phyloP scores from a whole-genome alignment of 1,140 invertebrate genomes.

The Monomorium pharaonis region DNA sequence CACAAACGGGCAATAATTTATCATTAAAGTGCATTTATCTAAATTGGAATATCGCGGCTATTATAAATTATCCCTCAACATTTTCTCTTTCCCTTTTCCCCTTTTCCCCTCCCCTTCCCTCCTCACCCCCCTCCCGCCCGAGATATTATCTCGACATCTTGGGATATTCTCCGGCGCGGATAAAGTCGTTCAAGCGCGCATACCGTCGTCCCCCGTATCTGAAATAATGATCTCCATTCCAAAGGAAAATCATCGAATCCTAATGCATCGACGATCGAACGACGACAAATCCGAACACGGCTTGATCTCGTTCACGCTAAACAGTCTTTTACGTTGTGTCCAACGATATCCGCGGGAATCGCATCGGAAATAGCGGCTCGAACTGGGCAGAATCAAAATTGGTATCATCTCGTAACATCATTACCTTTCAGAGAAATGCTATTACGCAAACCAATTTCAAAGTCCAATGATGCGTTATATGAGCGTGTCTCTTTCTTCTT shows the following conservation, averaged over 20 bases:
- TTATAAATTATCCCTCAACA: conserved; percentile 34
- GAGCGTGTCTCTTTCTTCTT: neutral
- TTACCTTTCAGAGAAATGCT: conserved; percentile 45
- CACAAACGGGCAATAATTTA: conserved; percentile 24
- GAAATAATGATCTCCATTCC: conserved; percentile 51
- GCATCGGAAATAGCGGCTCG: conserved; percentile 40
- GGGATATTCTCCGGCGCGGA: conserved; percentile 28
- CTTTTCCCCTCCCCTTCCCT: neutral
- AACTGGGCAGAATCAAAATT: conserved; percentile 47
- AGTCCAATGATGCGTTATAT: conserved; percentile 49
- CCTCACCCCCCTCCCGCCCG: neutral
- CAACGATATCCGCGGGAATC: conserved; percentile 16
- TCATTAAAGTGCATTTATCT: conserved; percentile 41
- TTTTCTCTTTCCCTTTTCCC: neutral
- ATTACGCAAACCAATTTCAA: conserved; percentile 34
- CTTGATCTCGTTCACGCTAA: conserved; percentile 4
- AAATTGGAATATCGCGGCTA: conserved; percentile 40
- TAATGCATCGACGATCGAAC: conserved; percentile 24
- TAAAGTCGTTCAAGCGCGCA: conserved; percentile 20
- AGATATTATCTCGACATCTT: conserved; percentile 30
- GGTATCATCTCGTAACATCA: conserved; percentile 59
- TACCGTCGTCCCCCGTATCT: conserved; percentile 9
- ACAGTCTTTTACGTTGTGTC: neutral
- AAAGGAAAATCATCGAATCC: conserved; percentile 42
- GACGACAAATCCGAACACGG: conserved; percentile 45